These are phyloP conservation scores for Potamilus streckersoni DNA, from an alignment of 1,140 invertebrate species.

Conservation along the genomic window DNA sequence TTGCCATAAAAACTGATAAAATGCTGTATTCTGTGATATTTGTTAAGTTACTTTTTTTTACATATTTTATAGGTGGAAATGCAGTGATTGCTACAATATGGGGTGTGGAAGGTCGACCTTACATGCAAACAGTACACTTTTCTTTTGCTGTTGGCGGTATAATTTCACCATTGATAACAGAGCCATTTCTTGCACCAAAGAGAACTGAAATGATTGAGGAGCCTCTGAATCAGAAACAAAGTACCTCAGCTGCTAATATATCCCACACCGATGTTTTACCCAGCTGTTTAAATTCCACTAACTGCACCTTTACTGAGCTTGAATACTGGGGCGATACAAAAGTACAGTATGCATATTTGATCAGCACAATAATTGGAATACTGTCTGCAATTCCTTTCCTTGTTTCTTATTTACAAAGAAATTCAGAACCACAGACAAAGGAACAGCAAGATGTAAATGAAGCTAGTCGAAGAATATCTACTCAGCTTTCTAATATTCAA, in stretches of 20 bases:
- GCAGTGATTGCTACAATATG: constrained; percentile 67
- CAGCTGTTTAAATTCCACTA: too few species aligned
- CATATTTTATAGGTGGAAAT: constrained; percentile 63
- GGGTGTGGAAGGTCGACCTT: constrained; percentile 61
- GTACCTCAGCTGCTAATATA: too few species aligned
- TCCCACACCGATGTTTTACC: too few species aligned
- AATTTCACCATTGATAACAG: constrained; percentile 25
- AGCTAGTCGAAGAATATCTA: constrained; percentile 2
- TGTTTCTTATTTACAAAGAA: constrained; percentile 3
- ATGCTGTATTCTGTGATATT: not conserved
- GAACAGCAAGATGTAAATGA: not conserved
- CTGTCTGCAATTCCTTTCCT: constrained; percentile 11
- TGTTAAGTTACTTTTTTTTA: not conserved
- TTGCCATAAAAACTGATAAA: not conserved
- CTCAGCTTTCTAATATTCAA: constrained; percentile 1
- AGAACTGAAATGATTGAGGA: not conserved
- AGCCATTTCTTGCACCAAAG: constrained; percentile 30
- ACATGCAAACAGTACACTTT: constrained; percentile 33
- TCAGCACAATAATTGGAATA: constrained; percentile 4
- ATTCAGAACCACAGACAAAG: not conserved
- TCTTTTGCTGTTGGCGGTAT: constrained; percentile 33
- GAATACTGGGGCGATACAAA: constrained; percentile 17
- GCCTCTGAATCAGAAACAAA: too few species aligned
- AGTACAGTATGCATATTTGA: constrained; percentile 21
- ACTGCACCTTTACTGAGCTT: too few species aligned